phyloP scores from a whole-genome alignment of 2,888 invertebrate genomes.

The Cancer borealis region DNA sequence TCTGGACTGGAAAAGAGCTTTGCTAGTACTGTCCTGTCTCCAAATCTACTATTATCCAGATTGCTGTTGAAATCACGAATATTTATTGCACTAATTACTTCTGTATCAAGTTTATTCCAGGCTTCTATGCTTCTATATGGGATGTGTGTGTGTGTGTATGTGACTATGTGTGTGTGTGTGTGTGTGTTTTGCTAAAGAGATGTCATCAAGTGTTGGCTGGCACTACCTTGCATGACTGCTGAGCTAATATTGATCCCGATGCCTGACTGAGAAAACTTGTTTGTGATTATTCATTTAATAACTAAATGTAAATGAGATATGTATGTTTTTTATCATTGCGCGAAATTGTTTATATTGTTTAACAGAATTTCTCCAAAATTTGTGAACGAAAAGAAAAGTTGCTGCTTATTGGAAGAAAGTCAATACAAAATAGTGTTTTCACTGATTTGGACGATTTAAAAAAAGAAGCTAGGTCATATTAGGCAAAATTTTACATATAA shows the following conservation, averaged over 20 bases:
- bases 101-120: no score
- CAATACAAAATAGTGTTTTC: neutral
- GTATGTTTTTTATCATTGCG: neutral
- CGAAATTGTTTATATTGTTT: neutral
- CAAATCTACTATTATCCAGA: no score
- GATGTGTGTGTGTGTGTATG: no score
- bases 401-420: neutral
- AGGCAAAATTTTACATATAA: neutral
- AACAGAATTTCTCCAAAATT: neutral
- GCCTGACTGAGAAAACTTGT: neutral
- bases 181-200: neutral
- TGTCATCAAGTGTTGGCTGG: neutral
- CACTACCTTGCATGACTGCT: neutral
- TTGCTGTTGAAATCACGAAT: no score
- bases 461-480: neutral
- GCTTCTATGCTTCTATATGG: no score
- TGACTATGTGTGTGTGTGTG: neutral
- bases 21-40: no score
- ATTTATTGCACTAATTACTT: no score
- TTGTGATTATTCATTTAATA: neutral
- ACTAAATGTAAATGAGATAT: neutral
- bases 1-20: no score
- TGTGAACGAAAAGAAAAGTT: neutral
- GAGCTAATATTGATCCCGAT: constrained; percentile 39
- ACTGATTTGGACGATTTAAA: neutral